Evolutionary conservation across 2,797 vertebrate genomes (phyloP), one percentile per base, ranked within the genome.

Genomic region (Centroberyx gerrardi): DNA sequence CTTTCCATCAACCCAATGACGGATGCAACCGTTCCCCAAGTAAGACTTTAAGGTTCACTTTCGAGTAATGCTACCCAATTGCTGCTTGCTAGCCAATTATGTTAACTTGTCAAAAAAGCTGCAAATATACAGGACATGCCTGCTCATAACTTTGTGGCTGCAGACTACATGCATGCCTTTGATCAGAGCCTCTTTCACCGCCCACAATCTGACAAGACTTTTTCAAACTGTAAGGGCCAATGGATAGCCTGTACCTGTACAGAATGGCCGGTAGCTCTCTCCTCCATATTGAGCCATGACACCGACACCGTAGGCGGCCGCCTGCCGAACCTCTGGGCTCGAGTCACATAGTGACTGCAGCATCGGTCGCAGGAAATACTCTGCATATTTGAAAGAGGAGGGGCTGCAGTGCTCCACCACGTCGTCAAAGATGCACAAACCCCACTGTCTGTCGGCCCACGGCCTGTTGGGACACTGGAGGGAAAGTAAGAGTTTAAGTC

Each of bases 371-470:
- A 99, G 91, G 94, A 99, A 99, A 74, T 95, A 97, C 72, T 99
- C 98, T 0, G 96, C 98, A 0, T 98, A 99, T 81, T 99, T 99
- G 88, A 99, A 99, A 0, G 98, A 99, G 8, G 96, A 91, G 0
- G 98, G 98, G 89, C 98, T 99, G 94, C 98, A 99, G 94, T 99
- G 98, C 81, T 99, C 98, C 27, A 99, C 94, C 33, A 99, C 85
- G 2, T 99, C 98, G 0, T 99, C 98, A 60, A 99, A 99, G 86
- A 99, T 99, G 90, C 98, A 99, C 31, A 99, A 90, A 2, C 98
- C 98, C 98, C 98, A 99, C 70, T 99, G 98, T 62, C 97, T 90
- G 94, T 99, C 98, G 0, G 98, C 97, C 98, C 98, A 99, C 0
- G 98, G 98, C 87, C 98, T 96, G 66, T 96, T 97, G 2, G 97